Evolutionary conservation across 2,113 vertebrate genomes (phyloP), one percentile per base, ranked within the genome.

Genomic region (Brachirus orientalis): DNA sequence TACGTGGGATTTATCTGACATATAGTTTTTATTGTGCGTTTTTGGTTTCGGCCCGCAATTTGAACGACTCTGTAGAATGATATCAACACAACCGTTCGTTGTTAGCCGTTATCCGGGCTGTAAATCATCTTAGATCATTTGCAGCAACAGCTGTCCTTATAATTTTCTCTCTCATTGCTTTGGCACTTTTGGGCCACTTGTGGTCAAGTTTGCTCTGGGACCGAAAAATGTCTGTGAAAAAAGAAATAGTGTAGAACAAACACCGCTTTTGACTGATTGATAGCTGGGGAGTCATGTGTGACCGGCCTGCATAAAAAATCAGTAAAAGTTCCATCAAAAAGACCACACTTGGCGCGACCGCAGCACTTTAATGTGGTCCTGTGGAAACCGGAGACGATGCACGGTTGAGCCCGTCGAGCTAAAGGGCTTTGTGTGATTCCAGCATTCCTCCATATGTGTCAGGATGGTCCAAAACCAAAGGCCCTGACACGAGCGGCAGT

Each of bases 281-380:
- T 65, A 43, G 76, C 69, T 64, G 62, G 4, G 22, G 63, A 82
- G 67, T 73, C 63, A 43, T 75, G 77, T 66, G 77, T 28, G 40
- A 83, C 69, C 65, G 70, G 74, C 51, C 55, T 79, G 75, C 66
- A 82, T 53, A 73, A 80, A 85, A 86, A 76, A 69, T 63, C 77
- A 77, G 86, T 67, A 44, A 69, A 83, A 72, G 83, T 86, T 92
- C 85, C 87, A 86, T 83, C 69, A 75, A 77, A 80, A 60, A 84
- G 86, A 88, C 88, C 89, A 88, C 88, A 89, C 86, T 90, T 82
- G 69, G 85, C 11, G 86, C 86, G 83, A 82, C 88, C 22, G 76
- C 85, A 67, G 22, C 10, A 41, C 87, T 89, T 90, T 90, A 69
- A 86, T 92, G 90, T 92, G 90, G 89, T 83, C 46, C n/a, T 7